These are phyloP conservation scores for Nomada fucata DNA, from an alignment of 2,888 invertebrate species.

Conservation along the genomic window DNA sequence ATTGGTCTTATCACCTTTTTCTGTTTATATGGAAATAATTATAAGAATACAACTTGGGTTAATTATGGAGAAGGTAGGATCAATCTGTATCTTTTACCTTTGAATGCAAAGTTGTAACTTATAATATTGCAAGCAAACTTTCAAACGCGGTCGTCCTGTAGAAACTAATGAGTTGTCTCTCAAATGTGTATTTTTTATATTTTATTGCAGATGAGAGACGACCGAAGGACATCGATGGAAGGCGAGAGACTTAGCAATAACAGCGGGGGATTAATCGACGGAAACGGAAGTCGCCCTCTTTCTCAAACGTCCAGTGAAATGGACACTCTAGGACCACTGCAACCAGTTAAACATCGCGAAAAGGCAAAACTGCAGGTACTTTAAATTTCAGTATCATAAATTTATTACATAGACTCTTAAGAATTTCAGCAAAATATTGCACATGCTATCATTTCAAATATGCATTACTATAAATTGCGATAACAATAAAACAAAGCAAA, in stretches of 20 bases:
- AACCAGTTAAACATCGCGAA: slow-evolving; percentile 82
- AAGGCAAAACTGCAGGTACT: slow-evolving; percentile 83
- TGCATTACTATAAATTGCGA: not conserved
- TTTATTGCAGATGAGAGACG: slow-evolving; percentile 78
- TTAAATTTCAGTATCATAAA: not conserved
- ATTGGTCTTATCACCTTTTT: no score
- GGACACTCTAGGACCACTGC: slow-evolving; percentile 81
- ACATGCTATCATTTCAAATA: not conserved
- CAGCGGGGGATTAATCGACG: slow-evolving; percentile 83
- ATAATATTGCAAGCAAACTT: no score
- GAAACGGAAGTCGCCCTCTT: slow-evolving; percentile 86
- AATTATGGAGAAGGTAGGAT: no score
- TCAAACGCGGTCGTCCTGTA: no score
- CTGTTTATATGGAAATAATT: no score
- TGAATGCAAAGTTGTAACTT: no score
- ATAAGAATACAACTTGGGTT: no score
- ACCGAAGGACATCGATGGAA: slow-evolving; percentile 84
- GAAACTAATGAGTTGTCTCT: no score
- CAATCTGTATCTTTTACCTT: no score
- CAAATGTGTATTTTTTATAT: not conserved
- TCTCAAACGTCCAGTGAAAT: slow-evolving; percentile 89
- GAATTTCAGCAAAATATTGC: no score
- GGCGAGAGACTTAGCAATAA: slow-evolving; percentile 85
- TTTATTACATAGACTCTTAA: not conserved
- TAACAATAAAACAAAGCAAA: not conserved